Percentiles rank a stretch among this genome's conserved stretches.
These are phyloP conservation scores for Podotricha telesiphe DNA, from an alignment of 2,888 invertebrate species.

Conservation along the genomic window DNA sequence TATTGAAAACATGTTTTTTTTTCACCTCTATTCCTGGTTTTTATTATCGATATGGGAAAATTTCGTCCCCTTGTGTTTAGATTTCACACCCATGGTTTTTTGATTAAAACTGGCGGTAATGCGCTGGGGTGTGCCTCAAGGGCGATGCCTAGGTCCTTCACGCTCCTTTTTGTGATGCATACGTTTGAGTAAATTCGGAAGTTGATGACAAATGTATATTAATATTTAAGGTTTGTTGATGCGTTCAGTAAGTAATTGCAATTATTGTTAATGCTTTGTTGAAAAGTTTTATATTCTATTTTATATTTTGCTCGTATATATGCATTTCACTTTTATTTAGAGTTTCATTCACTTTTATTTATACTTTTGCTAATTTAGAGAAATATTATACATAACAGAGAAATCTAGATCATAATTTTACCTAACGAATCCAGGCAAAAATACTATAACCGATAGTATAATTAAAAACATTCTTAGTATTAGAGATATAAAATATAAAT, in stretches of 20 bases:
- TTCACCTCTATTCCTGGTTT: conserved; percentile 64
- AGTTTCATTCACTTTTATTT: too few species aligned
- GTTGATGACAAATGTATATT: conserved; percentile 32
- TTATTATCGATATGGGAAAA: conserved; percentile 82
- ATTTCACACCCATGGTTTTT: conserved; percentile 79
- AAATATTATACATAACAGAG: too few species aligned
- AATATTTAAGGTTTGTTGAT: conserved; percentile 22
- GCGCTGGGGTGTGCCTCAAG: conserved; percentile 71
- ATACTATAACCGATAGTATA: too few species aligned
- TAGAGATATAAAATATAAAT: too few species aligned
- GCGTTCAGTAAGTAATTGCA: conserved; percentile 21
- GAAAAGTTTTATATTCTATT: background rate
- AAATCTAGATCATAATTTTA: too few species aligned
- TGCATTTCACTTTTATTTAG: background rate
- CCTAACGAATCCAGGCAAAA: too few species aligned
- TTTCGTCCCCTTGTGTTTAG: conserved; percentile 74
- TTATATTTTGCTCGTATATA: background rate
- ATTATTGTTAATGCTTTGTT: conserved; percentile 1
- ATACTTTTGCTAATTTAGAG: too few species aligned
- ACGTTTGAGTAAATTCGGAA: conserved; percentile 37
- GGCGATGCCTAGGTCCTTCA: conserved; percentile 69
- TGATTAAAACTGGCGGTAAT: conserved; percentile 77
- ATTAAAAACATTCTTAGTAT: too few species aligned
- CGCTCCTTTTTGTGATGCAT: conserved; percentile 51
- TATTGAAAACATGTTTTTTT: conserved; percentile 66